Base-by-base conservation (phyloP, 2,888 invertebrate genomes). In the Eretmocerus hayati region DNA sequence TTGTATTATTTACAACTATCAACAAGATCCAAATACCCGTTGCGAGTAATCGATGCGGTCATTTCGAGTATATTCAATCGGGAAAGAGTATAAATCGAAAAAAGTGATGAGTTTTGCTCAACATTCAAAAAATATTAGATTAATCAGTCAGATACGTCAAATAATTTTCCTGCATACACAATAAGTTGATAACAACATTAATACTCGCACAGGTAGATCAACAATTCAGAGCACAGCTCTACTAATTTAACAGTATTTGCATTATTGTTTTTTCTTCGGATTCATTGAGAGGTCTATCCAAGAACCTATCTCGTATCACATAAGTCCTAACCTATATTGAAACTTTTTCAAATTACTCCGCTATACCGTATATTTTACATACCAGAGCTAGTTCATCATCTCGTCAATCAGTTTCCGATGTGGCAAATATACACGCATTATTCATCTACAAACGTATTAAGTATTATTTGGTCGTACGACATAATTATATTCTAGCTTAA, bases 161-260 rank as follows among this genome's bases (percentile, higher is more conserved):
- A n/a, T n/a, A 11, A 26, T 26, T 26, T 26, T 26, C n/a, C 11
- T 26, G 26, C 26, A 26, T 26, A 11, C 11, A 9, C 26, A 26
- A 26, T 26, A n/a, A n/a, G n/a, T n/a, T n/a, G n/a, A n/a, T n/a
- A 26, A 26, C 11, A 26, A 26, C 6, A 26, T 26, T 11, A 26
- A 26, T 26, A 11, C 11, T 26, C 11, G 44, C 23, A 36, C 9
- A 21, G 48, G 42, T 35, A 36, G 48, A 53, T 41, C 43, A 50
- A 53, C 43, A 51, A 46, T 46, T 46, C 59, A 62, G 62, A 69
- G 69, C 67, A 60, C 67, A 66, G 65, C 69, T 67, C 61, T 64
- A 13, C 30, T 62, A 62, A 60, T 58, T 26, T 9, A 68, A 68
- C 65, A 66, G 61, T 62, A 26, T 44, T 21, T 38, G 36, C 42